These are phyloP conservation scores for Ceratosolen fusciceps DNA, from an alignment of 1,140 invertebrate genomes.

Conservation along the genomic window DNA sequence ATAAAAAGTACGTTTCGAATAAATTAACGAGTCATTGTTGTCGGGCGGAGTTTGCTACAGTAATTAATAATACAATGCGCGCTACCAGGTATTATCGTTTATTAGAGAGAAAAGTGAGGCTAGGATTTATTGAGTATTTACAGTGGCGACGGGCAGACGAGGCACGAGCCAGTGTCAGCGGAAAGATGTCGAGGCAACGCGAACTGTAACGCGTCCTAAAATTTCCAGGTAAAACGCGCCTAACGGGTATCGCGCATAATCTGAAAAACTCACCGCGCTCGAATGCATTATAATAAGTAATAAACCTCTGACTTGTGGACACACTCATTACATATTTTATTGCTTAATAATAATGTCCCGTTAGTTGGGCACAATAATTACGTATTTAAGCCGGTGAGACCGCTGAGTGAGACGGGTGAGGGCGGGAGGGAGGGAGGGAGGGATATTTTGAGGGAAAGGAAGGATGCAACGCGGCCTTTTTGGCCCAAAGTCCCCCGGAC, in stretches of 20 bases:
- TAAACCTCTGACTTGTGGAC: not conserved
- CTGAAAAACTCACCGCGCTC: not conserved
- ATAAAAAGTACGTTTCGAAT: too few species aligned
- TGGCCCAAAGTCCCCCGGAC: not conserved
- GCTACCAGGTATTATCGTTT: too few species aligned
- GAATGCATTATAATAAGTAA: constrained; percentile 10
- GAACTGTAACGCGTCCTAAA: not conserved
- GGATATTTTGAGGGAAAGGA: not conserved
- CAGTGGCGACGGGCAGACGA: too few species aligned
- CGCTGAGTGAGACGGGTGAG: too few species aligned
- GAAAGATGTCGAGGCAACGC: not conserved
- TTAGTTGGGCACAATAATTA: not conserved
- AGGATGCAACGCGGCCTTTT: not conserved
- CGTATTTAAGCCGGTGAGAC: not conserved
- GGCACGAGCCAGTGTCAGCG: too few species aligned
- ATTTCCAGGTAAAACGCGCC: not conserved
- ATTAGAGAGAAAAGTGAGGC: not conserved
- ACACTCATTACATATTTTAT: constrained; percentile 1
- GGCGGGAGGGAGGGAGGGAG: too few species aligned
- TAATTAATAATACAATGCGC: too few species aligned
- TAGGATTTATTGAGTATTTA: too few species aligned
- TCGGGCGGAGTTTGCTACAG: too few species aligned
- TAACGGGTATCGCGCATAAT: not conserved
- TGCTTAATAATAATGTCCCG: not conserved
- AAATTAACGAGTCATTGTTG: not conserved